phyloP scores from a whole-genome alignment of 2,797 vertebrate genomes.

The Tachyglossus aculeatus region DNA sequence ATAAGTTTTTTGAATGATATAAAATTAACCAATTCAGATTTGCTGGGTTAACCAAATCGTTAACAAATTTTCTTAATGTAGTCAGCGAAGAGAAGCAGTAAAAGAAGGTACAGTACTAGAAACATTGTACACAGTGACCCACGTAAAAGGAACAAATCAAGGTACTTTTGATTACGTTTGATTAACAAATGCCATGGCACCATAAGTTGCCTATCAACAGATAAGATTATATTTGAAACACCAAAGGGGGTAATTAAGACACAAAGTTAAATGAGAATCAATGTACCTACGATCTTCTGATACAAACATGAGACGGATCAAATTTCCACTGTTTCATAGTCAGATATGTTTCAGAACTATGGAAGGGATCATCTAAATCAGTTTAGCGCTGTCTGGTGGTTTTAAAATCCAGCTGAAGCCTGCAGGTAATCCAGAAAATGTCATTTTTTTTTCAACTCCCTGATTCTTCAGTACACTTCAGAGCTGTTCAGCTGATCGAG shows the following conservation, averaged over 20 bases:
- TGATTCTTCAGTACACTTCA: neutral
- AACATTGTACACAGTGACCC: neutral
- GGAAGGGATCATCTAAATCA: neutral
- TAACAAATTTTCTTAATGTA: neutral
- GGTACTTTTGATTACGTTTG: no score
- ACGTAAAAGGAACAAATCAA: neutral
- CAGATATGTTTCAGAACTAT: neutral
- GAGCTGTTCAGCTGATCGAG: neutral
- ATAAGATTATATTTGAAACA: neutral
- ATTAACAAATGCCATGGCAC: neutral
- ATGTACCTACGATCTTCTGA: neutral
- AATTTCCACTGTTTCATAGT: neutral
- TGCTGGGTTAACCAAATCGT: neutral
- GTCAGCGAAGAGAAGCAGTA: neutral
- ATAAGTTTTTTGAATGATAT: neutral
- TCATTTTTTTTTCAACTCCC: neutral
- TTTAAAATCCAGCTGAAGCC: neutral
- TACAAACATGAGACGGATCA: neutral
- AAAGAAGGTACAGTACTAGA: neutral
- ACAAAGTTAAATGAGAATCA: neutral
- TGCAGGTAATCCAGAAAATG: neutral
- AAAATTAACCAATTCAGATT: neutral
- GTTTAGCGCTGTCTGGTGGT: neutral
- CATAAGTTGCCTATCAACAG: neutral
- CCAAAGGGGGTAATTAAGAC: neutral